Base-by-base conservation (phyloP, 2,888 invertebrate genomes). In the Pomacea canaliculata region DNA sequence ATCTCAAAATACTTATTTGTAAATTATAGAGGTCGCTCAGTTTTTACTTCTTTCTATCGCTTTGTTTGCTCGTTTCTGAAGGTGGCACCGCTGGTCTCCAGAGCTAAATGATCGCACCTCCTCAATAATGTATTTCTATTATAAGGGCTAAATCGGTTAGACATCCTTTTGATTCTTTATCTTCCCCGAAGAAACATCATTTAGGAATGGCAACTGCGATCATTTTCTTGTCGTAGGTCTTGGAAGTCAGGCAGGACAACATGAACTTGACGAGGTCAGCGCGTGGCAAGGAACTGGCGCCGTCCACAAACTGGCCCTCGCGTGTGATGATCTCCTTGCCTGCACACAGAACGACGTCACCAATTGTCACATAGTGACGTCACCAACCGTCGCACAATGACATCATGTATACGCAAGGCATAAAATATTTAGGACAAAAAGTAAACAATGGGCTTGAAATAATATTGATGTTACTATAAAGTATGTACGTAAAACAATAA, bases 251-350 rank as follows among this genome's bases (percentile, higher is more conserved):
- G 69, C 79, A 80, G 46, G 80, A 79, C 37, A 89, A 71, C 86
- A 89, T 87, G 79, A 88, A 89, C 66, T 83, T 85, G 9, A 87
- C 88, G 18, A 89, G 85, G 71, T 89, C 87, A 51, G 86, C 81
- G 48, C 89, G 78, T n/a, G 84, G 77, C n/a, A 88, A 83, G 23
- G 79, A 63, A 10, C 79, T 70, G 7, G 73, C 9, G 9, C 63
- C 79, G 19, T 81, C 60, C 69, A 85, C 80, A 10, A 49, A 80
- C 73, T 82, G 83, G 12, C 83, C 85, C 69, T 85, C 83, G 8
- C 70, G 59, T 7, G 80, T 77, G 62, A 71, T 19, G 9, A 84
- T 73, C 51, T 81, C 77, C 63, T 78, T 78, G 23, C 81, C 84
- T 85, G 78, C 16, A 60, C 37, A n/a, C 9, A 37, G 27, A 68